Percentiles rank a stretch among this genome's conserved stretches.
These are phyloP conservation scores for Epistrophella euchroma DNA, from an alignment of 2,888 invertebrate species.

Conservation along the genomic window DNA sequence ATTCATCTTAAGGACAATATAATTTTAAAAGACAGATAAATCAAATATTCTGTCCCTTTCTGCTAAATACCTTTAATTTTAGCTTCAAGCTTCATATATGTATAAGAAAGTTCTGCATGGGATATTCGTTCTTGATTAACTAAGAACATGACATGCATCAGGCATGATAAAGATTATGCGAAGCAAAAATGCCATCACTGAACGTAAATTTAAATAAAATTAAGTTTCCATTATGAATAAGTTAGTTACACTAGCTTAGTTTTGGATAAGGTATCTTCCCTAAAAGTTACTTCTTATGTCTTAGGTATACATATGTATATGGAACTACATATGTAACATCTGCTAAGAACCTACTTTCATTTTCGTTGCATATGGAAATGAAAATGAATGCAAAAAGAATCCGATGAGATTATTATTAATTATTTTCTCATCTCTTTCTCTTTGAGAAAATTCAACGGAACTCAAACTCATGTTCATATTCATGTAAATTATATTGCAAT, in stretches of 20 bases:
- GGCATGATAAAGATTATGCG: neutral
- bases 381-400: neutral
- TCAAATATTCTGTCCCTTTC: neutral
- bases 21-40: no score
- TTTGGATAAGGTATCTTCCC: conserved; percentile 3
- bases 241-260: neutral
- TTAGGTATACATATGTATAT: neutral
- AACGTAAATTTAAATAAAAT: conserved; percentile 19
- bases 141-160: conserved; percentile 21
- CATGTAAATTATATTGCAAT: conserved; percentile 11
- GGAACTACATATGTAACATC: neutral
- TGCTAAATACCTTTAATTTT: neutral
- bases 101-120: neutral
- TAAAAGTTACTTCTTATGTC: neutral
- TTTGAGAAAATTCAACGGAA: neutral
- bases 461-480: neutral
- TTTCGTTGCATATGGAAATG: conserved; percentile 12
- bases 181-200: neutral
- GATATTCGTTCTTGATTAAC: neutral
- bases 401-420: conserved; percentile 11
- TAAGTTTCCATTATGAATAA: conserved; percentile 5
- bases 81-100: neutral
- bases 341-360: conserved; percentile 3
- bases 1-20: no score
- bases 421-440: conserved; percentile 7